Evolutionary conservation across 92 coral and sea anemone genomes (phyloP), one percentile per base, ranked within the genome.

Genomic region (Blastomussa wellsi): DNA sequence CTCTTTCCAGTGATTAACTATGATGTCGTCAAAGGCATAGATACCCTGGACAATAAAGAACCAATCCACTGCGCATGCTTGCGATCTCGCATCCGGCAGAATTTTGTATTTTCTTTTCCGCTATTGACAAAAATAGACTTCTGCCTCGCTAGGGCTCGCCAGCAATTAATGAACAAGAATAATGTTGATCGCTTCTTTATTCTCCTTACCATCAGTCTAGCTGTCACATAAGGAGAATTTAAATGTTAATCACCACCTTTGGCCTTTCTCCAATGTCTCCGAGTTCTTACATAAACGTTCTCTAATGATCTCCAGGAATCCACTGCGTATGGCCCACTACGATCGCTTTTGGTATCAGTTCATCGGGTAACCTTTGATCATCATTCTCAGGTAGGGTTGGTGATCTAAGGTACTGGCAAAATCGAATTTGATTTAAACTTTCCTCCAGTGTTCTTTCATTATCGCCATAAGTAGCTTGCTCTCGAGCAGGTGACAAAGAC

Each of bases 321-420:
- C 83, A 79, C 33, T 89, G 72, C 0, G 89, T 79, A 44, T 89
- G 92, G 22, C 92, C 90, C 0, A 82, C 68, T 8, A 86, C 73
- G 0, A 90, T 9, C 1, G 29, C 41, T 38, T 64, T 57, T 16
- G 92, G 92, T 35, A 79, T 69, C 70, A 90, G 66, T 37, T 90
- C 90, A 36, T 35, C 52, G 12, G 90, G 92, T 17, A 90, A 65
- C 17, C 44, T n/a, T 39, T n/a, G n/a, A n/a, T 89, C 83, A 0
- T 70, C 44, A 4, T 67, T 87, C 19, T 77, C 83, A 3, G 68
- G 78, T 1, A 74, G 55, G 5, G 73, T 51, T 28, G 71, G 7
- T 1, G 74, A 75, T 14, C 82, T n/a, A n/a, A 90, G 76, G 67
- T 90, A 90, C 49, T 73, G 67, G 65, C 92, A 90, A 60, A 81